These are phyloP conservation scores for Phengaris alcon DNA, from an alignment of 2,888 invertebrate species.

Conservation along the genomic window DNA sequence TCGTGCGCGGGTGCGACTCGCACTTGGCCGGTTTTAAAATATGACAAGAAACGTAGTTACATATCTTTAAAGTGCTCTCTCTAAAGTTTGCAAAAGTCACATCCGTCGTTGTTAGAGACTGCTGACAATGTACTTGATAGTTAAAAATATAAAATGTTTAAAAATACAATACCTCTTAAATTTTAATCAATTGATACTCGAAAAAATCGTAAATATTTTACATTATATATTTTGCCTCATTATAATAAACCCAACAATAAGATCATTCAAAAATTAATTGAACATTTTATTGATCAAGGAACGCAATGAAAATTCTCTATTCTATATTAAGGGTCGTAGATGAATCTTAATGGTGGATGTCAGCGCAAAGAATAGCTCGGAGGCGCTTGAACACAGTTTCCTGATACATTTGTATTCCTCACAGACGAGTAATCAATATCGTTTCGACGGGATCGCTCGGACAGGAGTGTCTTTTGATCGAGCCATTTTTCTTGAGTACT, in stretches of 20 bases:
- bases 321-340: constrained; percentile 36
- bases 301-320: constrained; percentile 10
- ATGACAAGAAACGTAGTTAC: no score
- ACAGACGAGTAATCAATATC: constrained; percentile 76
- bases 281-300: background rate
- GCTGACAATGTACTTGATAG: no score
- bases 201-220: background rate
- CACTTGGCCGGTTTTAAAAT: no score
- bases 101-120: no score
- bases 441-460: constrained; percentile 59
- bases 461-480: constrained; percentile 56
- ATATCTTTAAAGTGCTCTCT: no score
- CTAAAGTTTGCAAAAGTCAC: no score
- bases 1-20: no score
- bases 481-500: constrained; percentile 54
- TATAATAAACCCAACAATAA: background rate
- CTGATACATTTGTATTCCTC: constrained; percentile 77
- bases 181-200: no score
- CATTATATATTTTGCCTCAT: background rate
- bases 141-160: no score
- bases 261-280: background rate
- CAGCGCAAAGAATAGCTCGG: constrained; percentile 62
- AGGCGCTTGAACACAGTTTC: constrained; percentile 58
- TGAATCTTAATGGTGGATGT: constrained; percentile 70
- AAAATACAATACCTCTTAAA: no score